Conservation (phyloP, 2,113 vertebrate genomes). For the Oryzias curvinotus region DNA sequence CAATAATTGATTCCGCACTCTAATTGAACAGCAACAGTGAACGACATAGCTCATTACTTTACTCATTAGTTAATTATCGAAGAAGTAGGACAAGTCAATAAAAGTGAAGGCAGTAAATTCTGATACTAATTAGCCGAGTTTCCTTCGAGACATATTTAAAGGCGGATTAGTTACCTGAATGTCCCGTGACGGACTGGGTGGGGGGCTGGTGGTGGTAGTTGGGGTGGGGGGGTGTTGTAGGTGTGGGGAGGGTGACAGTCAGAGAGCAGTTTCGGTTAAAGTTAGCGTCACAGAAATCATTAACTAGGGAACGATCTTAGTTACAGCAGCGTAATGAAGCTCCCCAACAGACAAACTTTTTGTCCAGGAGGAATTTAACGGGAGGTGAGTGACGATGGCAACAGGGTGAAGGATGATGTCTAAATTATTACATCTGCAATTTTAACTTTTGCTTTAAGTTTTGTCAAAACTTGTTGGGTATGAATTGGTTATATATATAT, state of each 20-base stretch:
- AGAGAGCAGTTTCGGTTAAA: conserved; percentile 58
- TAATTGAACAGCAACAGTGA: conserved; percentile 99
- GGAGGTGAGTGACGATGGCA: neutral
- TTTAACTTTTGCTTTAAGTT: neutral
- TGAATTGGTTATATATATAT: too few relatives aligned
- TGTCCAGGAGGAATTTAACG: conserved; percentile 16
- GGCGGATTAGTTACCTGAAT: conserved; percentile 98
- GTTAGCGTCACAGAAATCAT: conserved; percentile 68
- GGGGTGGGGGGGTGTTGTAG: neutral
- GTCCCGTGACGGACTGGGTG: conserved; percentile 87
- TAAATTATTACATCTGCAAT: neutral
- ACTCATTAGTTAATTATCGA: conserved; percentile 99
- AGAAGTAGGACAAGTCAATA: conserved; percentile 99
- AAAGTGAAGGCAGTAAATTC: conserved; percentile 99
- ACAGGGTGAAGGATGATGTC: neutral
- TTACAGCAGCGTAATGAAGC: conserved; percentile 41
- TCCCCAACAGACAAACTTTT: conserved; percentile 28
- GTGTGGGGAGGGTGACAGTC: conserved; percentile 13
- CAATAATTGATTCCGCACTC: conserved; percentile 99
- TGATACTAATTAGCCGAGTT: conserved; percentile 98
- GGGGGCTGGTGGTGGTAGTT: conserved; percentile 16
- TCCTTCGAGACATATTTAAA: conserved; percentile 99
- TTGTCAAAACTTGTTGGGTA: too few relatives aligned
- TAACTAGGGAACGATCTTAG: conserved; percentile 61
- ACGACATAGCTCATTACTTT: conserved; percentile 99